Conservation (phyloP, 2,113 vertebrate species). For the Poeciliopsis occidentalis region DNA sequence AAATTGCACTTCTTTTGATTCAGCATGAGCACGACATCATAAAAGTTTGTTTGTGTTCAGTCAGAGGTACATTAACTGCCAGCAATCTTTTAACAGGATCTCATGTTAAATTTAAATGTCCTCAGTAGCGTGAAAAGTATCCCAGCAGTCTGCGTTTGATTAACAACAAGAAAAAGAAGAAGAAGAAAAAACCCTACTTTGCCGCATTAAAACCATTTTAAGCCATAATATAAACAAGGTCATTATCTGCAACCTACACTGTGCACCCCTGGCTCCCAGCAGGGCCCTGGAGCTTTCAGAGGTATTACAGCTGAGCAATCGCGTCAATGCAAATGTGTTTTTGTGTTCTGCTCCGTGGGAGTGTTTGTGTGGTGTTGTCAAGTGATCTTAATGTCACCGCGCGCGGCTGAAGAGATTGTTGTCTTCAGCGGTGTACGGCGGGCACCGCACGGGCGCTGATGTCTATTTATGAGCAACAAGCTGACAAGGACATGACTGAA, state of each 20-base stretch:
- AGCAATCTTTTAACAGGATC: neutral
- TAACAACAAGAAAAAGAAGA: neutral
- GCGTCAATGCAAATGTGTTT: conserved; percentile 69
- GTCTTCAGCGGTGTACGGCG: conserved; percentile 19
- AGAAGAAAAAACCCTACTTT: conserved; percentile 28
- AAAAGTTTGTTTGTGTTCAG: neutral
- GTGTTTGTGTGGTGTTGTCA: conserved; percentile 63
- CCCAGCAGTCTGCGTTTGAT: neutral
- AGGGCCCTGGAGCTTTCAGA: conserved; percentile 50
- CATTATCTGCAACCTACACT: conserved; percentile 55
- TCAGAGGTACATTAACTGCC: neutral
- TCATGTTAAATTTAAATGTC: neutral
- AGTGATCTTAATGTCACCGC: conserved; percentile 63
- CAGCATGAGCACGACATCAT: no score
- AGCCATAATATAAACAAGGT: conserved; percentile 45
- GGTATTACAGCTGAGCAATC: conserved; percentile 52
- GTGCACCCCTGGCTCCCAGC: conserved; percentile 40
- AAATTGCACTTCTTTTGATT: no score
- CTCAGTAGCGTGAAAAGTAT: neutral
- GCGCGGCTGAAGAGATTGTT: conserved; percentile 52
- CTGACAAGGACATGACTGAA: conserved; percentile 55
- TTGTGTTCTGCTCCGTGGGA: conserved; percentile 57
- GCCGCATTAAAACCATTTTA: conserved; percentile 36
- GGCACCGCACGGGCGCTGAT: conserved; percentile 22
- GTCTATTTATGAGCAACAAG: conserved; percentile 55